Percentiles rank a stretch among this genome's conserved stretches.
Evolutionary conservation across 2,113 vertebrate genomes (phyloP).

Genomic region (Centropus bengalensis): DNA sequence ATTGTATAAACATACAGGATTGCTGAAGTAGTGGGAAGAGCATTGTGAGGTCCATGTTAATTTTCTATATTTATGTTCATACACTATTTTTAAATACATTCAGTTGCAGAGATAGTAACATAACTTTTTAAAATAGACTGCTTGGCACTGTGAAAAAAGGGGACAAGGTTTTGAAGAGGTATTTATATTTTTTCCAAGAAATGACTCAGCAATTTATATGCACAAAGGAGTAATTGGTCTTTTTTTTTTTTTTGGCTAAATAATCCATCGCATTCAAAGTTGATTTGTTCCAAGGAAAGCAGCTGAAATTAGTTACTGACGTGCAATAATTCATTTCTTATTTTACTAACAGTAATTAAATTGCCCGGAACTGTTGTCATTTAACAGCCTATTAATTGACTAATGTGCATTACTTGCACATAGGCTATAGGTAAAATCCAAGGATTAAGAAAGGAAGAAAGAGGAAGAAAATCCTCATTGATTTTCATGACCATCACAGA

Average conservation of each 20-base stretch:
- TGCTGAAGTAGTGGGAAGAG: not conserved
- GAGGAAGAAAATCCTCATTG: slow-evolving; percentile 38
- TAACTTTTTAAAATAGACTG: not conserved
- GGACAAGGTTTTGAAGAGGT: not conserved
- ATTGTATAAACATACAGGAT: not conserved
- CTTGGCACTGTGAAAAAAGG: not conserved
- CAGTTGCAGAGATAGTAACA: not conserved
- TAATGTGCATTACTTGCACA: slow-evolving; percentile 89
- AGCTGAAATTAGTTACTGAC: slow-evolving; percentile 77
- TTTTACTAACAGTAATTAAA: slow-evolving; percentile 88
- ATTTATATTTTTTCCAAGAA: not conserved
- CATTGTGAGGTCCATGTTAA: not conserved
- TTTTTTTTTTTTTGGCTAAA: not conserved
- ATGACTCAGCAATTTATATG: slow-evolving; percentile 26
- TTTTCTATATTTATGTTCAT: not conserved
- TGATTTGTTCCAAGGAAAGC: slow-evolving; percentile 76
- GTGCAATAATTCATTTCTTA: slow-evolving; percentile 83
- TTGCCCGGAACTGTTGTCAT: slow-evolving; percentile 94
- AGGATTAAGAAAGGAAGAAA: slow-evolving; percentile 79
- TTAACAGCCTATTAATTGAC: slow-evolving; percentile 99
- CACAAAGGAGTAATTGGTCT: slow-evolving; percentile 6
- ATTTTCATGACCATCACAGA: slow-evolving; percentile 25
- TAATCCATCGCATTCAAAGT: slow-evolving; percentile 64
- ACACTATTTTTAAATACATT: not conserved
- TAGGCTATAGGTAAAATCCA: slow-evolving; percentile 86